A percentile compares a stretch with the other conserved stretches of the same genome.
Evolutionary conservation across 92 coral and sea anemone species (phyloP).

Genomic region (Siderastrea siderea): DNA sequence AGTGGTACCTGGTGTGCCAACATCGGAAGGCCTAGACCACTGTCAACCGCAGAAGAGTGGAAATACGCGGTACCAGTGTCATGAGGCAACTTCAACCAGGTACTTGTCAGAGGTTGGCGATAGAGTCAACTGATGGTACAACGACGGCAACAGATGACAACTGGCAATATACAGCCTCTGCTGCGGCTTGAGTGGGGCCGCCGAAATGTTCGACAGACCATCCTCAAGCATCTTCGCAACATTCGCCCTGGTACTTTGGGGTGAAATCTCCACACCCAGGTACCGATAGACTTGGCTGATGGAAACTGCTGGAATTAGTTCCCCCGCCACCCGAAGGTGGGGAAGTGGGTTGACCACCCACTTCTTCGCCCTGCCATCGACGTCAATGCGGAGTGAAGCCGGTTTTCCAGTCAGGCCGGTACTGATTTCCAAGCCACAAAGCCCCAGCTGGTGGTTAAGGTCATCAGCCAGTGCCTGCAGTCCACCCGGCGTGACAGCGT

Average conservation of each 20-base stretch:
- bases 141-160: conserved; percentile 9
- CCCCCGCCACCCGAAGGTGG: neutral
- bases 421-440: too few relatives aligned
- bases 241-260: neutral
- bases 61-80: conserved; percentile 43
- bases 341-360: conserved; percentile 16
- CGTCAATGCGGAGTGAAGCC: conserved; percentile 1
- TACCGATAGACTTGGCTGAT: neutral
- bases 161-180: conserved; percentile 17
- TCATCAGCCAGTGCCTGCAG: too few relatives aligned
- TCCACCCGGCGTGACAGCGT: too few relatives aligned
- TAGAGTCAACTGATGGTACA: conserved; percentile 34
- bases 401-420: conserved; percentile 1
- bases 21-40: neutral
- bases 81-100: conserved; percentile 44
- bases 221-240: neutral
- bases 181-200: conserved; percentile 61
- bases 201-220: too few relatives aligned
- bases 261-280: neutral
- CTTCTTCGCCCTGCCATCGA: conserved; percentile 11
- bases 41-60: neutral
- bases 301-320: neutral
- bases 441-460: too few relatives aligned
- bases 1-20: conserved; percentile 11
- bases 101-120: neutral